Conservation (phyloP, 2,113 vertebrate genomes). For the Halichoeres trimaculatus region DNA sequence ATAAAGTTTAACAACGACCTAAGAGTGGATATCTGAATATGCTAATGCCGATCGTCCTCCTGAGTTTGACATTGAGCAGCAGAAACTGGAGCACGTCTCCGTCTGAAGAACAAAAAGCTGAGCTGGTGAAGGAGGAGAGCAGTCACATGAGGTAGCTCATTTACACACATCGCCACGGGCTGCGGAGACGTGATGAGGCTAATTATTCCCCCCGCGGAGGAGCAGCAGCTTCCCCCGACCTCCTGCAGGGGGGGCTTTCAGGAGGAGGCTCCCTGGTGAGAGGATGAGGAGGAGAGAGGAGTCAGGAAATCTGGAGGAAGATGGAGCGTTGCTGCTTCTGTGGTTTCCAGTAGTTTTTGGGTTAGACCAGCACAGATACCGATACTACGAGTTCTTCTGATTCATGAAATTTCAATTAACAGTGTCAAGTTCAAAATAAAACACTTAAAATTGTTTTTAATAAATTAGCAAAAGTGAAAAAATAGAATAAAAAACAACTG, state of each 20-base stretch:
- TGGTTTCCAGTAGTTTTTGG: not conserved
- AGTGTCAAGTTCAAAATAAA: too few relatives aligned
- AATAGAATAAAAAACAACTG: too few relatives aligned
- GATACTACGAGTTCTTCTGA: too few relatives aligned
- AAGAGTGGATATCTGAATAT: too few relatives aligned
- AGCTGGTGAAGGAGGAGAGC: conserved; percentile 20
- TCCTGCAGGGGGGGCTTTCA: conserved; percentile 28
- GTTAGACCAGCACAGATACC: too few relatives aligned
- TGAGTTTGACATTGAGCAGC: conserved; percentile 52
- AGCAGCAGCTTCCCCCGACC: conserved; percentile 26
- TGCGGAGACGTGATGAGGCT: conserved; percentile 46
- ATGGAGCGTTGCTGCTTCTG: not conserved
- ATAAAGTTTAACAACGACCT: too few relatives aligned
- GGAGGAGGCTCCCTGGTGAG: conserved; percentile 36
- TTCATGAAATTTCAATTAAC: too few relatives aligned
- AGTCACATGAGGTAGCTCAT: conserved; percentile 30
- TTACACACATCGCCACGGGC: conserved; percentile 62
- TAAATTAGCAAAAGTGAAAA: too few relatives aligned
- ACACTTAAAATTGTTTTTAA: too few relatives aligned
- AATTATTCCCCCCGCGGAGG: conserved; percentile 58
- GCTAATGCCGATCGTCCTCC: too few relatives aligned
- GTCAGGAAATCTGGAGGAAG: not conserved
- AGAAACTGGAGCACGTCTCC: conserved; percentile 14
- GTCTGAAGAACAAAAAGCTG: conserved; percentile 39
- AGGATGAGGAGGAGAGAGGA: conserved; percentile 24